Base-by-base conservation (phyloP, 2,113 vertebrate genomes). In the Amphilophus citrinellus region DNA sequence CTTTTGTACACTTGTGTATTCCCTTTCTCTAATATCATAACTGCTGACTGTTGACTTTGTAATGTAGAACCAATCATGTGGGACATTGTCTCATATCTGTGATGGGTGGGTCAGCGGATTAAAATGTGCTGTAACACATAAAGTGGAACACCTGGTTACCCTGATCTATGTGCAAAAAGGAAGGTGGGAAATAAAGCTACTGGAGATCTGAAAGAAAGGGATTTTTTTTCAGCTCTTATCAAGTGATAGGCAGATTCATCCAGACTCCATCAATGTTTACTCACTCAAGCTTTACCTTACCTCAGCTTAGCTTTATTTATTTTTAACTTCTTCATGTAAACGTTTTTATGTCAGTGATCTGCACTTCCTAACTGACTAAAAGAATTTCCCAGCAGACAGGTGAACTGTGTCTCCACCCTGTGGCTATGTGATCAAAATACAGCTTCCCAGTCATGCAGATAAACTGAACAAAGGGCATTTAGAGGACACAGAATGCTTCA, bases 401-500 rank as follows among this genome's bases (percentile, higher is more conserved):
- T 18, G 47, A 57, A 9, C 79, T 88, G 27, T 82, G 85, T 82
- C 86, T 79, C 81, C 88, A 37, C 62, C 63, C 22, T 50, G 78
- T 87, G 87, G 82, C 1, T 13, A 1, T 37, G 58, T 44, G n/a
- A 1, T 15, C 2, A 20, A 76, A 59, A 65, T 80, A 18, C 82
- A 85, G 18, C 22, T 59, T 37, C n/a, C 44, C 44, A 10, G 32
- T 77, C 24, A 66, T 66, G 15, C 78, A 66, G 83, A 50, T 76
- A 37, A 83, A 30, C 30, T 7, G 20, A 83, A 59, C 79, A 79
- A 81, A 87, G 88, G 88, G 37, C 84, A 6, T 83, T 92, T 92
- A 57, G 82, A 88, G 90, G 90, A 81, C 88, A 80, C 27, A 6
- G 62, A 87, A 75, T 68, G 63, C 83, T 65, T 84, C 56, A 24